Evolutionary conservation across 2,113 vertebrate species (phyloP), one percentile per base, ranked within the genome.

Genomic region (Eolophus roseicapilla): DNA sequence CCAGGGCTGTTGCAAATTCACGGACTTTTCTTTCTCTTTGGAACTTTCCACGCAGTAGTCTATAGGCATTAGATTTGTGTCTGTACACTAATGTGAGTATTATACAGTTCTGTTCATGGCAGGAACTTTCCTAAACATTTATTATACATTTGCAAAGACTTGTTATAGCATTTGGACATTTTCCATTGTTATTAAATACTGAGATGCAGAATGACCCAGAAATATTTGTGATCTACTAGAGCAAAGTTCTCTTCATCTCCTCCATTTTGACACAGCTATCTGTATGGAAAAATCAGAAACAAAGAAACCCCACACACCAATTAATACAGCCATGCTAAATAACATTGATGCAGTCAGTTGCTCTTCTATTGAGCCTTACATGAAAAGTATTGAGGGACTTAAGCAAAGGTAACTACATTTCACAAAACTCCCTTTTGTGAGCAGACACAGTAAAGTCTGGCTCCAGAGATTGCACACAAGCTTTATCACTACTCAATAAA

Each of bases 91-190:
- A 93, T 35, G 70, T 77, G 94, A 94, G 80, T 97, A 97, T 94
- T 92, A 97, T 76, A 96, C 96, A 97, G 97, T 98, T 97, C 97
- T 97, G 85, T 96, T 97, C 97, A 98, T 97, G 92, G 93, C 73
- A 97, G 84, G 87, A 97, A 96, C 60, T 91, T 96, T 95, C 92
- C 91, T 94, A 92, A 92, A 95, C 91, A 97, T 95, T 96, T 96
- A 95, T 93, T 92, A 95, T 76, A 94, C 96, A 96, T 97, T 97
- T 90, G 74, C 65, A 94, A 97, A 83, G 90, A 83, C 62, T 97
- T 97, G 67, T 80, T 97, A 97, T 71, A 97, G 94, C 89, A 96
- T 97, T 90, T 91, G 95, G 97, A 88, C 87, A 86, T 93, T 90
- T 95, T 97, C 87, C 96, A 96, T 95, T 90, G 78, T 94, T 95